Base-by-base conservation (phyloP, 1,140 invertebrate genomes). In the Argopecten irradians region DNA sequence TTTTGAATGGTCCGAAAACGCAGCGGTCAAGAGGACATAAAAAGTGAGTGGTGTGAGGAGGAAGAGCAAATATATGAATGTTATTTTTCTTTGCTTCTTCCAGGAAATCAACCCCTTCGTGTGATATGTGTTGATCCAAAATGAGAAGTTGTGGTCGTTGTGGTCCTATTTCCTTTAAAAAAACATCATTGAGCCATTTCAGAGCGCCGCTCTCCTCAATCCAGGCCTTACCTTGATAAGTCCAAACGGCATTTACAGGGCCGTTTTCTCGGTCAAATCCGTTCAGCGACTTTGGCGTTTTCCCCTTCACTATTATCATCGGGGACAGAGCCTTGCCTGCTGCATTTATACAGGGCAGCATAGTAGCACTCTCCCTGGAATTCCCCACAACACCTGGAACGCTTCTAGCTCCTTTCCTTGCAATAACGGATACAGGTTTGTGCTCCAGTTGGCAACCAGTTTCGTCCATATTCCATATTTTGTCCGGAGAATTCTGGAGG, bases 1-100 rank as follows among this genome's bases (percentile, higher is more conserved):
- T 87, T 39, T 93, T 91, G 46, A 93, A 89, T n/a, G 91, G 89
- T 32, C 88, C 86, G 82, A 92, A 93, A 22, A 92, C 89, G 11
- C 19, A 84, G 71, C 71, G 86, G 46, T 93, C 92, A 9, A 92
- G 86, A 11, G 92, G 90, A 84, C 91, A 91, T 8, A 93, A 85
- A 85, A 46, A 87, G 55, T 92, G 89, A 92, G 83, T 11, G n/a
- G n/a, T n/a, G n/a, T n/a, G n/a, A n/a, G n/a, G n/a, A n/a, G n/a
- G n/a, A n/a, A n/a, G n/a, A n/a, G 88, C 90, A 16, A 93, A 5
- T 9, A 93, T 83, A 34, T 86, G 83, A 34, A 92, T 90, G 34
- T 89, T n/a, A 32, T 92, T 83, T 36, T 90, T 39, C 19, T 85
- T 88, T 34, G 85, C 89, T 32, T 39, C 36, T 34, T 89, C 86